These are phyloP conservation scores for Dromococcyx pavoninus DNA, from an alignment of 2,797 vertebrate genomes.

Conservation along the genomic window DNA sequence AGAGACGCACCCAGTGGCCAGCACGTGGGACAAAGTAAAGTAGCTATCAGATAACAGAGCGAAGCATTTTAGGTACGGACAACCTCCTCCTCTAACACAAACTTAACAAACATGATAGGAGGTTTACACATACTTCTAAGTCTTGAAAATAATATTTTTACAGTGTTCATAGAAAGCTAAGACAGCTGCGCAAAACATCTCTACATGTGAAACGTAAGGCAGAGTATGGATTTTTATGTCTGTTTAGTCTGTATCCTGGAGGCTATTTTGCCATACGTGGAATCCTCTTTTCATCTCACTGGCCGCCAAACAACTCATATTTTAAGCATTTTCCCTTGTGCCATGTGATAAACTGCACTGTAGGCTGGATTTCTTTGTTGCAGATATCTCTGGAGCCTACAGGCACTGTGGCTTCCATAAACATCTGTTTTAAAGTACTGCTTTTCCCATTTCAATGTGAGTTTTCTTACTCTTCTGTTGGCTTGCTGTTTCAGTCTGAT, in stretches of 20 bases:
- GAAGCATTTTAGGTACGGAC: not conserved
- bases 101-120: not conserved
- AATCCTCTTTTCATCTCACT: not conserved
- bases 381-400: not conserved
- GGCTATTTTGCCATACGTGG: not conserved
- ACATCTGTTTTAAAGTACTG: constrained; percentile 3
- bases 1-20: not conserved
- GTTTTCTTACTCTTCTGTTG: not conserved
- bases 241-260: not conserved
- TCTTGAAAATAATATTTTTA: constrained; percentile 27
- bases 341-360: not conserved
- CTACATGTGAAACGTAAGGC: not conserved
- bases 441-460: not conserved
- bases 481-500: not conserved
- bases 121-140: not conserved
- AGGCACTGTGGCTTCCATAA: not conserved
- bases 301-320: not conserved
- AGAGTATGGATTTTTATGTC: not conserved
- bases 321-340: constrained; percentile 15
- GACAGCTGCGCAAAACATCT: not conserved
- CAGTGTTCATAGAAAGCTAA: not conserved
- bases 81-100: not conserved
- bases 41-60: not conserved
- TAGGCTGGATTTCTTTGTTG: not conserved
- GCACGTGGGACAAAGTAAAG: not conserved